Percentiles rank a stretch among this genome's conserved stretches.
Conservation (phyloP, 2,888 invertebrate species). For the Coelinius sp. region DNA sequence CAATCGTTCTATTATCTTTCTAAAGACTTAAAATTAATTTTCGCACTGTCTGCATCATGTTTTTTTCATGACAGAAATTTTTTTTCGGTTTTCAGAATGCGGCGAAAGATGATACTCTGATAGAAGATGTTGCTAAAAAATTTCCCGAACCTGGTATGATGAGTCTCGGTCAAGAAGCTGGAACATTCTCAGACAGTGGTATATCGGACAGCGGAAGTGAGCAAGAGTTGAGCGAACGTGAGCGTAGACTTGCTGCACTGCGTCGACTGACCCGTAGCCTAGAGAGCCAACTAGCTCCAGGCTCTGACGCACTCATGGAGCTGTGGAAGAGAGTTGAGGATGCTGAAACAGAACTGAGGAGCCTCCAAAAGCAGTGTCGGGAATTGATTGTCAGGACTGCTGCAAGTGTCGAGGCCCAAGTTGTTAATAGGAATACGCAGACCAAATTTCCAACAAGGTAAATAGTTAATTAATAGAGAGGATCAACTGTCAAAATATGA, state of each 20-base stretch:
- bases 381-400: slow-evolving; percentile 76
- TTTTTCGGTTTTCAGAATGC: slow-evolving; percentile 54
- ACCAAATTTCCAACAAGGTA: slow-evolving; percentile 46
- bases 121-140: slow-evolving; percentile 50
- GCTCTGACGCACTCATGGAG: slow-evolving; percentile 77
- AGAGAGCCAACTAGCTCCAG: slow-evolving; percentile 79
- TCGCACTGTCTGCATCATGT: background rate
- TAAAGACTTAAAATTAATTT: too few species aligned
- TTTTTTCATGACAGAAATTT: too few species aligned
- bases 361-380: slow-evolving; percentile 80
- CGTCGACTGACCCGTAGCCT: slow-evolving; percentile 78
- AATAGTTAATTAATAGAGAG: background rate
- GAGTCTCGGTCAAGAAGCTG: slow-evolving; percentile 71
- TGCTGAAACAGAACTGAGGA: slow-evolving; percentile 80
- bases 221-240: slow-evolving; percentile 78
- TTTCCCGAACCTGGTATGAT: slow-evolving; percentile 58
- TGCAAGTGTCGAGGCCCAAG: slow-evolving; percentile 69
- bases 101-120: slow-evolving; percentile 49
- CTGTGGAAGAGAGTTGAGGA: slow-evolving; percentile 81
- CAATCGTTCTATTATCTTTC: too few species aligned
- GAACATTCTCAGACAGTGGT: slow-evolving; percentile 84
- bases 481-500: too few species aligned
- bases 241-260: slow-evolving; percentile 78
- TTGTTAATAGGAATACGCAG: slow-evolving; percentile 46
- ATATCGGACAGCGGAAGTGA: slow-evolving; percentile 83